A percentile compares a stretch with the other conserved stretches of the same genome.
phyloP scores from a whole-genome alignment of 2,113 vertebrate genomes.

The Neomonachus schauinslandi region DNA sequence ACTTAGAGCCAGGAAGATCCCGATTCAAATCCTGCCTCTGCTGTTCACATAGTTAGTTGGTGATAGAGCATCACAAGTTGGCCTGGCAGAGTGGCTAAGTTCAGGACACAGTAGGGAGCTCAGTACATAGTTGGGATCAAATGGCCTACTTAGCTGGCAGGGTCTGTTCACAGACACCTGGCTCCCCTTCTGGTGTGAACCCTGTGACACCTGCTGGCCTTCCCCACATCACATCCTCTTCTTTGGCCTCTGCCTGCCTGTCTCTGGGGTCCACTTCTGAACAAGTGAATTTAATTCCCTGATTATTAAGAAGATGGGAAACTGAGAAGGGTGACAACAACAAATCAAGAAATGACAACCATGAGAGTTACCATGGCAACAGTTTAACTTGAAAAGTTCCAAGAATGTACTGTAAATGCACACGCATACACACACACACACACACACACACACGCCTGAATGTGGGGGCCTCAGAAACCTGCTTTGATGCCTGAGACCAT shows the following conservation, averaged over 20 bases:
- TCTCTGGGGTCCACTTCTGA: constrained; percentile 12
- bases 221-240: background rate
- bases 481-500: background rate
- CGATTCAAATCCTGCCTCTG: background rate
- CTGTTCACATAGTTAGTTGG: too few relatives aligned
- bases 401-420: background rate
- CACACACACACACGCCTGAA: rapidly evolving
- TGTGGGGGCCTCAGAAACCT: background rate
- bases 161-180: background rate
- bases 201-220: background rate
- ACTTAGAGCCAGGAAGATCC: background rate
- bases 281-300: background rate
- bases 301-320: background rate
- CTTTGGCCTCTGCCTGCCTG: background rate
- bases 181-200: background rate
- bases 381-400: constrained; percentile 51
- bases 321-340: constrained; percentile 43
- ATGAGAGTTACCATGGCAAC: constrained; percentile 51
- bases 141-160: background rate
- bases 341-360: constrained; percentile 51
- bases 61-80: background rate
- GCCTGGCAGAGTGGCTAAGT: background rate
- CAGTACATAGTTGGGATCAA: background rate
- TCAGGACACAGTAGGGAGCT: background rate
- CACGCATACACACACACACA: too few relatives aligned